Base-by-base conservation (phyloP, 2,113 vertebrate genomes). In the Pedetes capensis region DNA sequence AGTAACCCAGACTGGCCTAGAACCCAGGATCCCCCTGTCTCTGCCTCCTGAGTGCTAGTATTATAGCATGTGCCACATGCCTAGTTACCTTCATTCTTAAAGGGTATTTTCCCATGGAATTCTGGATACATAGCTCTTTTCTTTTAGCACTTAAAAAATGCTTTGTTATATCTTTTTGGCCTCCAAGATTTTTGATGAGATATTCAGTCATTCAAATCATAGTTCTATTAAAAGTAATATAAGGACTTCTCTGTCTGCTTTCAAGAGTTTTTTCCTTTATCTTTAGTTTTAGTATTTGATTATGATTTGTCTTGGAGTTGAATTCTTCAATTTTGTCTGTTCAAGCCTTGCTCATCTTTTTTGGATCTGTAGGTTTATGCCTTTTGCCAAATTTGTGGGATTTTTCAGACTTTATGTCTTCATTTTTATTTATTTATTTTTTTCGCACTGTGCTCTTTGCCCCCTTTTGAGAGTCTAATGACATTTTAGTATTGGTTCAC, bases 281-380 rank as follows among this genome's bases (percentile, higher is more conserved):
- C 29, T 88, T 88, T 47, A 59, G 16, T 85, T 78, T 87, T 82
- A 59, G 5, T 63, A 72, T 64, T 87, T 82, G 20, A 11, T 59
- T n/a, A 68, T 88, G 25, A 61, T 82, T 82, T 95, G 51, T 51
- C n/a, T 87, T 75, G 12, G 83, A 95, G n/a, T 83, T 86, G n/a
- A 78, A 61, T 92, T 76, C n/a, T 88, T 69, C 13, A 34, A 3
- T 76, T 68, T 84, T 20, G 51, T 29, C 74, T 76, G 27, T 74
- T 74, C 80, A 85, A 74, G n/a, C 39, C 55, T 63, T 66, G 55
- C n/a, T 37, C 2, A 37, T 95, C 64, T 85, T 55, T n/a, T 71
- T 83, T 32, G 29, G 47, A 44, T 59, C 20, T 51, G 9, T 53
- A 83, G n/a, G 37, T 37, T 11, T 79, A 80, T 80, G 9, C 57